A percentile compares a stretch with the other conserved stretches of the same genome.
These are phyloP conservation scores for Falco peregrinus DNA, from an alignment of 2,797 vertebrate species.

Conservation along the genomic window DNA sequence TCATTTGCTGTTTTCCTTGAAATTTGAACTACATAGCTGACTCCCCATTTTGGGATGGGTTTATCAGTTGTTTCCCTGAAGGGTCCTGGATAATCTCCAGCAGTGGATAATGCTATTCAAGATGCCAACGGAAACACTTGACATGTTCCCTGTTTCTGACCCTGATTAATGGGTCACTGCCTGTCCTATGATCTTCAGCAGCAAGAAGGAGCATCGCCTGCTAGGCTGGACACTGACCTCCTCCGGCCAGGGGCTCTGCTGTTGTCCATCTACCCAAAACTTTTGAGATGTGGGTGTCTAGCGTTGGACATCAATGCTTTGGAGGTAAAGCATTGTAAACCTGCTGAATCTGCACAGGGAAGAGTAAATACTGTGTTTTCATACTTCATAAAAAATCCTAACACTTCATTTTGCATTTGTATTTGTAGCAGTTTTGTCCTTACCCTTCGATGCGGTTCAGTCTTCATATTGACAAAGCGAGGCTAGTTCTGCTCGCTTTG, in stretches of 20 bases:
- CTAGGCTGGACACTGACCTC: background rate
- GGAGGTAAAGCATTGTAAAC: background rate
- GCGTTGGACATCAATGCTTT: background rate
- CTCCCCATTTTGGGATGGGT: background rate
- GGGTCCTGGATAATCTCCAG: background rate
- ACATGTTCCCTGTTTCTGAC: background rate
- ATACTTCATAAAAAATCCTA: too few relatives aligned
- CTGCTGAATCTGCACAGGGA: background rate
- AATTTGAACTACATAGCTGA: background rate
- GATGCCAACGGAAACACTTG: background rate
- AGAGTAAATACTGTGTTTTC: rapidly evolving
- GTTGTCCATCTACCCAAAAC: background rate
- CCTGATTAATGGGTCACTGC: background rate
- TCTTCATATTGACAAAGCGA: background rate
- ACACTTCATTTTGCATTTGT: background rate
- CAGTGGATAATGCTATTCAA: background rate
- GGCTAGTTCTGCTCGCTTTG: background rate
- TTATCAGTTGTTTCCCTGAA: background rate
- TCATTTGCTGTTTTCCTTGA: background rate
- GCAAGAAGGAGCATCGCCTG: background rate
- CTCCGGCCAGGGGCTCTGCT: background rate
- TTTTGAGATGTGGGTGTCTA: too few relatives aligned
- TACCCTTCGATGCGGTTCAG: rapidly evolving
- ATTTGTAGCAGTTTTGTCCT: background rate
- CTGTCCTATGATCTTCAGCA: background rate